Conservation (phyloP, 2,797 vertebrate genomes). For the Lepilemur ruficaudatus region DNA sequence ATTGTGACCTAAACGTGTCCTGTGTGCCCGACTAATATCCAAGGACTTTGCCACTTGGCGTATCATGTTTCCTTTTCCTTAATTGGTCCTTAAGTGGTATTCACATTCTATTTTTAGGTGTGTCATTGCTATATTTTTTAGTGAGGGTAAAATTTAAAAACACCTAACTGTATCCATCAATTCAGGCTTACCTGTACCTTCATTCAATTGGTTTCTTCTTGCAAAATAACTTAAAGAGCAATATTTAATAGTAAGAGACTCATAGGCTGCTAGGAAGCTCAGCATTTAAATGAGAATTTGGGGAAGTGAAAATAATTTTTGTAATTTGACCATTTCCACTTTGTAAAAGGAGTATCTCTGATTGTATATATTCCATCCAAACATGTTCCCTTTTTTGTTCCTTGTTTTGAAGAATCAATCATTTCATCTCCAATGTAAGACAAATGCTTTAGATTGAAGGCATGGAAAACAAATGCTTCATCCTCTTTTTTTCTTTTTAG, state of each 20-base stretch:
- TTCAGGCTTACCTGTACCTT: neutral
- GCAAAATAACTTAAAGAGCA: neutral
- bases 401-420: neutral
- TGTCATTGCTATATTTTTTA: constrained; percentile 19
- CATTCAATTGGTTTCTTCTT: neutral
- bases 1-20: neutral
- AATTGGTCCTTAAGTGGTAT: constrained; percentile 10
- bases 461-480: neutral
- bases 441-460: neutral
- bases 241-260: neutral
- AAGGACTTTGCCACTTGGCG: neutral
- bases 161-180: too few species aligned
- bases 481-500: neutral
- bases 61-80: constrained; percentile 45
- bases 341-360: neutral
- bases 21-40: neutral
- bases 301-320: neutral
- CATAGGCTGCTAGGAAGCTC: neutral
- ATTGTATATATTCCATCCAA: neutral
- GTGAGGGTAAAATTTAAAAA: constrained; percentile 35
- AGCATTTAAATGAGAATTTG: neutral
- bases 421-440: neutral
- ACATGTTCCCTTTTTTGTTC: neutral
- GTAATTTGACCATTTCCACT: neutral
- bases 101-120: neutral